Base-by-base conservation (phyloP, 1,140 invertebrate genomes). In the Sarcophaga bullata region DNA sequence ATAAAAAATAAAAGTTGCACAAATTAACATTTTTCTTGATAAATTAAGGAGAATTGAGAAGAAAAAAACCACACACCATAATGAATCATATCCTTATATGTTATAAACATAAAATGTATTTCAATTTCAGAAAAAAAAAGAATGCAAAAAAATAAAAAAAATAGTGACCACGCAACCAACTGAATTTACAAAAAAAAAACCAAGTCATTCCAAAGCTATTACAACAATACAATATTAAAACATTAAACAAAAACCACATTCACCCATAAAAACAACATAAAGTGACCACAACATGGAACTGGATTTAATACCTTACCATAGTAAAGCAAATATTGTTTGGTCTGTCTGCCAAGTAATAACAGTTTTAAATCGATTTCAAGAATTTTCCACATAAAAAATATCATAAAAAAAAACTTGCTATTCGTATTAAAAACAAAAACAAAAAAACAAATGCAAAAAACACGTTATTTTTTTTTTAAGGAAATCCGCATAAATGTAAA, bases 151-250 rank as follows among this genome's bases (percentile, higher is more conserved):
- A n/a, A 68, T 8, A 17, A 10, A 49, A 78, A 8, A 78, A 78
- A 78, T 52, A 78, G 15, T 78, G 75, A 78, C 75, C 75, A 78
- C 75, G 75, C 75, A 78, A 78, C 75, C 75, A 78, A 4, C 9
- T 17, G n/a, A 62, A 62, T n/a, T 72, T 25, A 6, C 9, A 72
- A 72, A 72, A 78, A 78, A 78, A 46, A 47, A 73, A 78, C 52
- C 75, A 78, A 78, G 75, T 78, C 75, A 78, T 78, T 78, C 49
- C 50, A 78, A 17, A 78, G 37, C 46, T 47, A 47, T 76, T 76
- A 76, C 73, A 76, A 48, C 73, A 49, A 76, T 76, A 76, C 17
- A 49, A 68, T 52, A 9, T 52, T 68, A 68, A 68, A 68, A 68
- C 17, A 19, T 19, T 15, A 37, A 58, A 58, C 13, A 58, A 13